phyloP scores from a whole-genome alignment of 2,797 vertebrate genomes.

The Myotis vivesi region DNA sequence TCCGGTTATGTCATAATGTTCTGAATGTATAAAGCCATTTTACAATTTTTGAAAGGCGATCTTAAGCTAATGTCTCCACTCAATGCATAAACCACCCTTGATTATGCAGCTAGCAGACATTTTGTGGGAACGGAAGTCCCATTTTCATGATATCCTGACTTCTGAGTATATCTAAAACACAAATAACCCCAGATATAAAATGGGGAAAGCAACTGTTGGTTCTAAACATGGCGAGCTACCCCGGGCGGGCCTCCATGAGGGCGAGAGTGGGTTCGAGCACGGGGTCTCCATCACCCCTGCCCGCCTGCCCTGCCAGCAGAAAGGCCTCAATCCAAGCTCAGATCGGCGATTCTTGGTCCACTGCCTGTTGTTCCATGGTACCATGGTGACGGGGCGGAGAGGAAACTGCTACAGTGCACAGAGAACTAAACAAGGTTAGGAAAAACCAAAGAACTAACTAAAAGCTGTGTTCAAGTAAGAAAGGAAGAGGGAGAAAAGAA shows the following conservation, averaged over 20 bases:
- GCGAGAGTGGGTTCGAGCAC: fast-evolving
- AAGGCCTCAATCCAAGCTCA: fast-evolving
- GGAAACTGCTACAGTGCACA: fast-evolving
- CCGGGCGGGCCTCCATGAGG: neutral
- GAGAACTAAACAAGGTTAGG: neutral
- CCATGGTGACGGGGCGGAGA: neutral
- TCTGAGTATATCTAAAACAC: neutral
- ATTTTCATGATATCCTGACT: neutral
- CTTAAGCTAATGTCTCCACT: conserved; percentile 38
- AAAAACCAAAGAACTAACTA: neutral
- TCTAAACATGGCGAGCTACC: fast-evolving
- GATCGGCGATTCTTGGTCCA: fast-evolving
- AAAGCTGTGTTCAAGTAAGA: neutral
- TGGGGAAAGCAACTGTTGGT: neutral
- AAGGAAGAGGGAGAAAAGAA: neutral
- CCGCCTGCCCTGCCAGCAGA: neutral
- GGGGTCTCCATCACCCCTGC: fast-evolving
- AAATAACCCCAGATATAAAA: neutral
- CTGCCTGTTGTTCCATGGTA: neutral
- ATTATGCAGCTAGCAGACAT: conserved; percentile 32
- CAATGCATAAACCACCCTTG: neutral
- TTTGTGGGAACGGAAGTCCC: neutral
- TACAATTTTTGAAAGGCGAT: conserved; percentile 60
- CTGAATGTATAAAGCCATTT: conserved; percentile 55
- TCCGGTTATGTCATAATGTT: conserved; percentile 12